Base-by-base conservation (phyloP, 1,140 invertebrate genomes). In the Notospermus geniculatus region DNA sequence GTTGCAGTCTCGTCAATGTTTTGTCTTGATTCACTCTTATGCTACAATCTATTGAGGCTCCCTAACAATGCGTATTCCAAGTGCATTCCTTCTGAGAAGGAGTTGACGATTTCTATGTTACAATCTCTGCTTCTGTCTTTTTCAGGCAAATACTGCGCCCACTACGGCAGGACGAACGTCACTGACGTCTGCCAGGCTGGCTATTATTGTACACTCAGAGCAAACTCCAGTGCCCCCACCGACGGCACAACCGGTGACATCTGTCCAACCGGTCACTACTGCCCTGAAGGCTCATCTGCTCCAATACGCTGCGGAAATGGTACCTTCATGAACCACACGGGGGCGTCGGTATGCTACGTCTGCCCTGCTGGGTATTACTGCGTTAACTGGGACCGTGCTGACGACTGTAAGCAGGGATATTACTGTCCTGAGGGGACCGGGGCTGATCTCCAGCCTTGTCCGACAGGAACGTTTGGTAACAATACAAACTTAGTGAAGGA, bases 381-480 rank as follows among this genome's bases (percentile, higher is more conserved):
- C 66, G 72, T 74, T 4, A 76, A 77, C 62, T 45, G 72, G n/a
- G 77, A 78, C 57, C 61, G 68, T 9, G 77, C 77, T 11, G 74
- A 77, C 45, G 63, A 67, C 46, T 79, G 77, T 70, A 65, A 60
- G 17, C 64, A 76, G 53, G 77, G 77, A 15, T 73, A 71, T 58
- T 79, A 75, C 59, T 79, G 77, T 57, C 77, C 77, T 7, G 62
- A 63, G 23, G 77, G 77, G 15, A 79, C 77, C 2, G 77, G 77
- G 17, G 77, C 75, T 27, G 70, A 76, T 46, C 53, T 73, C 22
- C 71, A 73, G 56, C 68, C 71, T 2, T 79, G 77, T 61, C 74
- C 76, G 4, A 66, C 71, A 2, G 77, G 77, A 23, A 73, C 70
- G 1, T 79, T 72, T 56, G 76, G 73, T n/a, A 76, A 75, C 60